These are phyloP conservation scores for Pterophyllum scalare DNA, from an alignment of 2,113 vertebrate species.

Conservation along the genomic window DNA sequence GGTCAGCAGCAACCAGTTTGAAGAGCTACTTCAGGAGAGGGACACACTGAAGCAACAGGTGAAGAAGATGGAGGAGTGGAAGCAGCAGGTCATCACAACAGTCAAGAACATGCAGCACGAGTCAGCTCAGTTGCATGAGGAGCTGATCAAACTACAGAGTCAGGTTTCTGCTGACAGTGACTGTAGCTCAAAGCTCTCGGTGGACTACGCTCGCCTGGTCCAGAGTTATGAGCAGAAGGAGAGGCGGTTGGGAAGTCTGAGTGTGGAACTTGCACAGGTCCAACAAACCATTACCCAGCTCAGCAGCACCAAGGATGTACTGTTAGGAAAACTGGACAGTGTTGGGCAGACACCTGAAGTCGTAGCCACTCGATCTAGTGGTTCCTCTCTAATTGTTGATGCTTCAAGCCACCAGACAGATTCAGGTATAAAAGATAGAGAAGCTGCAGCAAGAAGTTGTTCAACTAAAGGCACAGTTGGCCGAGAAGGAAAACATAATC, in stretches of 20 bases:
- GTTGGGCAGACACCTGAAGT: constrained; percentile 76
- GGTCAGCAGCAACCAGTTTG: constrained; percentile 96
- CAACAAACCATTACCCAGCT: constrained; percentile 93
- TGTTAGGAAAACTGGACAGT: constrained; percentile 89
- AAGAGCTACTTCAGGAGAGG: constrained; percentile 93
- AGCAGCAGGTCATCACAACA: constrained; percentile 96
- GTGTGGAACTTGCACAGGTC: constrained; percentile 90
- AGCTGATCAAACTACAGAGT: constrained; percentile 89
- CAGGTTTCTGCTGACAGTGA: constrained; percentile 89
- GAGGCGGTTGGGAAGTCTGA: constrained; percentile 86
- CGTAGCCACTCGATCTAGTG: neutral
- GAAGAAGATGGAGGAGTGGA: constrained; percentile 99
- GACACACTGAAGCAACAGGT: constrained; percentile 95
- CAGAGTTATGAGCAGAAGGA: constrained; percentile 95
- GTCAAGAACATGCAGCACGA: constrained; percentile 99
- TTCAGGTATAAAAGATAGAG: constrained; percentile 46
- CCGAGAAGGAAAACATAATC: constrained; percentile 86
- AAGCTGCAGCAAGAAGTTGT: constrained; percentile 78
- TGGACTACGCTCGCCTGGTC: constrained; percentile 92
- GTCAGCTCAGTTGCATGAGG: constrained; percentile 94
- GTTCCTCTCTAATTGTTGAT: constrained; percentile 17
- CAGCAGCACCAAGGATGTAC: constrained; percentile 88
- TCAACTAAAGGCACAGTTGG: constrained; percentile 78
- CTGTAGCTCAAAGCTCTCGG: constrained; percentile 88
- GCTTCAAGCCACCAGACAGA: neutral